Percentiles rank a stretch among this genome's conserved stretches.
phyloP scores from a whole-genome alignment of 2,888 invertebrate species.

The Xestia ashworthii region DNA sequence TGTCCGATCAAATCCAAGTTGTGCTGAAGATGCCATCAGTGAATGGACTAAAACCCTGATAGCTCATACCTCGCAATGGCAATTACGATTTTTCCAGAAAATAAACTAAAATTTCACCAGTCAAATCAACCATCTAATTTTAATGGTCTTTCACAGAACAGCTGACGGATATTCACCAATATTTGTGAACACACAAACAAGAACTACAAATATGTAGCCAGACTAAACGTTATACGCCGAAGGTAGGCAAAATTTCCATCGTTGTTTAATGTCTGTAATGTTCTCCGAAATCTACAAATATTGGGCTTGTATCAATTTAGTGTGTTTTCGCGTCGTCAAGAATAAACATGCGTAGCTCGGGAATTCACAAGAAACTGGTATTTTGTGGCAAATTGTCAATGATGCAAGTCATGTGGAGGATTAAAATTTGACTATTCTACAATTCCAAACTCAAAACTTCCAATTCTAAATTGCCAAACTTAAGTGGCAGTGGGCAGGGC shows the following conservation, averaged over 20 bases:
- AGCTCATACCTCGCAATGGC: too few relatives aligned
- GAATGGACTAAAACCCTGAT: too few relatives aligned
- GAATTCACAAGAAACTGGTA: conserved; percentile 32
- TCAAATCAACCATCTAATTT: not conserved
- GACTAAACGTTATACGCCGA: conserved; percentile 2
- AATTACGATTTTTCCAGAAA: too few relatives aligned
- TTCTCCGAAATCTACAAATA: conserved; percentile 46
- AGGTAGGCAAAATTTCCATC: conserved; percentile 21
- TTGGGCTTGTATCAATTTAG: conserved; percentile 38
- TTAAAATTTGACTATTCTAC: not conserved
- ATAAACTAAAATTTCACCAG: not conserved
- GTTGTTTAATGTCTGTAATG: conserved; percentile 34
- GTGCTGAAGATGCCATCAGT: too few relatives aligned
- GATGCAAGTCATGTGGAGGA: not conserved
- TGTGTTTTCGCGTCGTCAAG: conserved; percentile 11
- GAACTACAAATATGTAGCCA: conserved; percentile 15
- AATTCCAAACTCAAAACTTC: too few relatives aligned
- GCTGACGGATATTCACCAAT: not conserved
- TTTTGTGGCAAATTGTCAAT: conserved; percentile 13
- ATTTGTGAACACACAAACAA: conserved; percentile 32
- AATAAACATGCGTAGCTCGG: conserved; percentile 17
- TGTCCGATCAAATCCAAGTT: too few relatives aligned
- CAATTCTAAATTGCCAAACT: too few relatives aligned
- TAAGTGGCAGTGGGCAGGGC: too few relatives aligned
- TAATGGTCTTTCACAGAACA: conserved; percentile 4